These are phyloP conservation scores for Beris chalybata DNA, from an alignment of 2,888 invertebrate genomes.

Conservation along the genomic window DNA sequence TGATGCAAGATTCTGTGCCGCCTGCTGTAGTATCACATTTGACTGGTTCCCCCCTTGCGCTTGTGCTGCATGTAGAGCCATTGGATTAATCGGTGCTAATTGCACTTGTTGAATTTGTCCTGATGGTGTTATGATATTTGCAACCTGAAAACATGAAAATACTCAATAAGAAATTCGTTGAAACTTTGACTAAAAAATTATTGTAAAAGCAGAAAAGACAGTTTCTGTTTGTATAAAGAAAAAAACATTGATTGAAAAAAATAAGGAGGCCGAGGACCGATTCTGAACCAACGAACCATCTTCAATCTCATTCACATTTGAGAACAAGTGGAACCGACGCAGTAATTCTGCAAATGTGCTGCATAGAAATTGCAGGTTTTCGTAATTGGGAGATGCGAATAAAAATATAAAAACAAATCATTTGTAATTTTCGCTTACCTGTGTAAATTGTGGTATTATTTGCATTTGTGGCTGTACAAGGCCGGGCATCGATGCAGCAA, in stretches of 20 bases:
- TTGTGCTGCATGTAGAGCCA: conserved; percentile 49
- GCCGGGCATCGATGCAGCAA: conserved; percentile 64
- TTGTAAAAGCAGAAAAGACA: neutral
- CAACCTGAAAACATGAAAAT: conserved; percentile 67
- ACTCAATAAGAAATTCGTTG: too few species aligned
- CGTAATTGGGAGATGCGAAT: too few species aligned
- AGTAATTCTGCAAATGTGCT: too few species aligned
- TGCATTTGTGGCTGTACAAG: conserved; percentile 65
- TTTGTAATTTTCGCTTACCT: conserved; percentile 56
- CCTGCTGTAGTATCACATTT: conserved; percentile 43
- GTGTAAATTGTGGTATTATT: conserved; percentile 81
- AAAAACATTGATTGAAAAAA: too few species aligned
- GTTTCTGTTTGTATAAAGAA: conserved; percentile 4
- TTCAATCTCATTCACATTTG: too few species aligned
- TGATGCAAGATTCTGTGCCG: conserved; percentile 43
- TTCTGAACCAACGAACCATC: too few species aligned
- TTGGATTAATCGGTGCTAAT: conserved; percentile 66
- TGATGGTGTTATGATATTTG: conserved; percentile 83
- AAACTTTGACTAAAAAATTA: too few species aligned
- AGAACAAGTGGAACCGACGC: too few species aligned
- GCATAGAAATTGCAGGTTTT: too few species aligned
- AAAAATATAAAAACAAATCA: too few species aligned
- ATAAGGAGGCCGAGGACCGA: too few species aligned
- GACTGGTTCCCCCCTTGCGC: conserved; percentile 41
- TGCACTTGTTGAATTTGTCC: conserved; percentile 91